Evolutionary conservation across 2,888 invertebrate species (phyloP).

Genomic region (Acronicta aceris): DNA sequence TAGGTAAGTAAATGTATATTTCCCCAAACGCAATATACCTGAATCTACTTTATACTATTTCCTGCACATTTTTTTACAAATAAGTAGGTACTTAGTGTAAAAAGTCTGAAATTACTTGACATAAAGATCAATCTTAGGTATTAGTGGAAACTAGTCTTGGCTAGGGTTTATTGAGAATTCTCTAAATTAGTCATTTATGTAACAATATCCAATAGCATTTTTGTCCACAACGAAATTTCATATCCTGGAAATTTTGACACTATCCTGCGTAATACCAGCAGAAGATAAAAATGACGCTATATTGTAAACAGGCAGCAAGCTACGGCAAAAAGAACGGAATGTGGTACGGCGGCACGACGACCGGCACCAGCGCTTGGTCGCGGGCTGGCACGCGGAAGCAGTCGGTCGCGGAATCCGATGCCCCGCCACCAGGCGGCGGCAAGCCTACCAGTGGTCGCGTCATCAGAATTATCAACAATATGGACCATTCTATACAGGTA

Average conservation of each 20-base stretch:
- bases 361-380: constrained; percentile 92
- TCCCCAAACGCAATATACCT: constrained; percentile 5
- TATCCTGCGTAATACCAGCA: no score
- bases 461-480: constrained; percentile 97
- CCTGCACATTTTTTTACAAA: constrained; percentile 5
- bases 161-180: no score
- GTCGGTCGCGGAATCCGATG: constrained; percentile 94
- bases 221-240: no score
- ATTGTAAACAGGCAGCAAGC: constrained; percentile 92
- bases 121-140: neutral
- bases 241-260: no score
- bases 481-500: constrained; percentile 97
- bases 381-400: constrained; percentile 94
- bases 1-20: constrained; percentile 25
- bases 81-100: constrained; percentile 2
- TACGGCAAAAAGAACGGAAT: constrained; percentile 97
- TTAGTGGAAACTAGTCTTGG: neutral
- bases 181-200: no score
- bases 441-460: constrained; percentile 95
- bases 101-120: neutral
- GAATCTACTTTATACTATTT: constrained; percentile 4
- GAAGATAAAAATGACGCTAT: no score
- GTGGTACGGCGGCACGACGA: constrained; percentile 92
- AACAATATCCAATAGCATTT: no score
- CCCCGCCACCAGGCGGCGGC: constrained; percentile 92